A percentile compares a stretch with the other conserved stretches of the same genome.
Conservation (phyloP, 2,113 vertebrate genomes). For the Kobus ellipsiprymnus region DNA sequence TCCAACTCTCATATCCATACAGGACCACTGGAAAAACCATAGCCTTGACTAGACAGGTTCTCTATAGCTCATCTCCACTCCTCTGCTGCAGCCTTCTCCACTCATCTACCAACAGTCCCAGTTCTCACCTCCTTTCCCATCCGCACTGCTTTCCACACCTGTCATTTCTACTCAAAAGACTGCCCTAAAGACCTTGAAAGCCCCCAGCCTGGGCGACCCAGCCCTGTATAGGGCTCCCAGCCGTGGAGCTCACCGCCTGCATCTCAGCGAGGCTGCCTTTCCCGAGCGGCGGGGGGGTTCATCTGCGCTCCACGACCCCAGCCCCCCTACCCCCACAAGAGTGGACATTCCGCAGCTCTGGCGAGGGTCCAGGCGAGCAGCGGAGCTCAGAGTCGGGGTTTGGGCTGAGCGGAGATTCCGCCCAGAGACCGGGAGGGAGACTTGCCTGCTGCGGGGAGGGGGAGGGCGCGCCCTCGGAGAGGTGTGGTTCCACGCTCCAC, state of each 20-base stretch:
- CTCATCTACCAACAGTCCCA: neutral
- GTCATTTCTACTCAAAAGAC: neutral
- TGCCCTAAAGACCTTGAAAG: neutral
- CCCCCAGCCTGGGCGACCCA: no score
- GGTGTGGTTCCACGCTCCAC: neutral
- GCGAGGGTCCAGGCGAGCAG: neutral
- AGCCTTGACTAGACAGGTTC: neutral
- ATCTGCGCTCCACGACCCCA: neutral
- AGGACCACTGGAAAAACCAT: neutral
- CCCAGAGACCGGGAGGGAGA: neutral
- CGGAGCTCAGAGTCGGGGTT: neutral
- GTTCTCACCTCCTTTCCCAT: neutral
- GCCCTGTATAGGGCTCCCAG: neutral
- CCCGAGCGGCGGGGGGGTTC: fast-evolving
- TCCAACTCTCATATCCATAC: neutral
- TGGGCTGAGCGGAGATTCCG: neutral
- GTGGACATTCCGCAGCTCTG: neutral
- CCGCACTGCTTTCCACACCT: neutral
- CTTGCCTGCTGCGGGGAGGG: constrained; percentile 2
- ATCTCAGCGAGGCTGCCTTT: neutral
- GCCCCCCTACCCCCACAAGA: fast-evolving
- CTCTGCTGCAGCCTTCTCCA: neutral
- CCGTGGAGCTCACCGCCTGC: no score
- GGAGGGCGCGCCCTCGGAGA: neutral
- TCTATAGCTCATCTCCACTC: neutral